Evolutionary conservation across 2,113 vertebrate species (phyloP), one percentile per base, ranked within the genome.

Genomic region (Labeo catla): DNA sequence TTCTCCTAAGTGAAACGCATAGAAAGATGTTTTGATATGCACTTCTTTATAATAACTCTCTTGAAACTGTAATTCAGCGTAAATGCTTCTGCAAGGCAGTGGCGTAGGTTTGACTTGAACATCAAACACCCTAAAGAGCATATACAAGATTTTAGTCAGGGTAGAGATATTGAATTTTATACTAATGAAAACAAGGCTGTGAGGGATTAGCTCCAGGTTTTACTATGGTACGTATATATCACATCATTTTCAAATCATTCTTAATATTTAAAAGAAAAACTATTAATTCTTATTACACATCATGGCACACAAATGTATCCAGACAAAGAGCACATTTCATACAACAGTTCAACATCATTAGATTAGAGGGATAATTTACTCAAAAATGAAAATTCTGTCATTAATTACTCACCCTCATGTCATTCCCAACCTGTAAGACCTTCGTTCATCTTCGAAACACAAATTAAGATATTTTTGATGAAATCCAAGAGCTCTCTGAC

Each of bases 21-120:
- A 21, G 70, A 77, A 87, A 43, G 43, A 76, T 34, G 80, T 86
- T 84, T 88, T 78, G 45, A 50, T 52, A 77, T 28, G 74, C 6
- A n/a, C 23, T 52, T 8, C 47, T 66, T 66, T 50, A 65, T 28
- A 66, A 81, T 81, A 21, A 47, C 61, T 81, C 80, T 83, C 16
- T 19, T 83, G 65, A 70, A 83, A 83, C 47, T 70, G 28, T 70
- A 70, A 50, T 83, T 16, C 47, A 36, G 36, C 9, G 0, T 83
- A 36, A 83, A 34, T 54, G 28, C 28, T 49, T 49, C 43, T 83
- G 28, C 16, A 54, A 83, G 47, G 39, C 57, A 47, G 77, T n/a
- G 52, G 36, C 11, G 36, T 13, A 79, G 21, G 77, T 80, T 80
- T 80, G 10, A 23, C 43, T 45, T 61, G 77, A 80, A 76, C 45